A percentile compares a stretch with the other conserved stretches of the same genome.
phyloP scores from a whole-genome alignment of 2,797 vertebrate genomes.

The Cottoperca gobio region DNA sequence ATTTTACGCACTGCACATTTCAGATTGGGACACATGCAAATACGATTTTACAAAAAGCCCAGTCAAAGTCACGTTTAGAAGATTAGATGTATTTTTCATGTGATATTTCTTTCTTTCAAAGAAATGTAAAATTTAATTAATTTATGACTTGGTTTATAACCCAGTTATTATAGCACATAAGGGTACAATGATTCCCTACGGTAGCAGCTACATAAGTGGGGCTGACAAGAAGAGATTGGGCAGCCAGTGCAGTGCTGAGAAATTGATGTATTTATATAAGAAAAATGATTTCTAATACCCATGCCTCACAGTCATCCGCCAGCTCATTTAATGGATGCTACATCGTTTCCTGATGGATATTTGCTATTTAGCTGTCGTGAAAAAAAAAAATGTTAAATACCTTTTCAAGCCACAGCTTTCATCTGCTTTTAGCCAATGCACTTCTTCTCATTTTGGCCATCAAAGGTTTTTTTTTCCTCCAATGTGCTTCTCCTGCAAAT shows the following conservation, averaged over 20 bases:
- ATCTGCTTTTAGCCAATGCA: not conserved
- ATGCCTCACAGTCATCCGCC: not conserved
- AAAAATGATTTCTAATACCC: slow-evolving; percentile 8
- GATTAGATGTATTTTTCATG: not conserved
- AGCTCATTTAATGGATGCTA: slow-evolving; percentile 8
- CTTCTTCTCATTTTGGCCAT: slow-evolving; percentile 6
- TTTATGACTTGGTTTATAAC: no score
- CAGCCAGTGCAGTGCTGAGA: not conserved
- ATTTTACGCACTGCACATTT: slow-evolving; percentile 5
- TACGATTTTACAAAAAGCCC: not conserved
- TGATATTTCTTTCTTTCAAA: not conserved
- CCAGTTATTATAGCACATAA: not conserved
- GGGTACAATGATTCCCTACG: not conserved
- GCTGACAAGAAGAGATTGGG: not conserved
- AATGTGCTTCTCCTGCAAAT: not conserved
- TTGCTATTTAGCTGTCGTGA: slow-evolving; percentile 7
- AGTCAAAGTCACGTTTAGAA: not conserved
- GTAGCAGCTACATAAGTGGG: not conserved
- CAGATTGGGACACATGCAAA: not conserved
- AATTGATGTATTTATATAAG: slow-evolving; percentile 18
- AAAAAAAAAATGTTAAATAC: not conserved
- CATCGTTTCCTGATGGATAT: slow-evolving; percentile 21
- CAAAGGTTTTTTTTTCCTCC: not conserved
- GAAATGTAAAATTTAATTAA: no score
- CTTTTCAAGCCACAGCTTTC: slow-evolving; percentile 2